Percentiles rank a stretch among this genome's conserved stretches.
These are phyloP conservation scores for Chaetorhynchus papuensis DNA, from an alignment of 2,113 vertebrate genomes.

Conservation along the genomic window DNA sequence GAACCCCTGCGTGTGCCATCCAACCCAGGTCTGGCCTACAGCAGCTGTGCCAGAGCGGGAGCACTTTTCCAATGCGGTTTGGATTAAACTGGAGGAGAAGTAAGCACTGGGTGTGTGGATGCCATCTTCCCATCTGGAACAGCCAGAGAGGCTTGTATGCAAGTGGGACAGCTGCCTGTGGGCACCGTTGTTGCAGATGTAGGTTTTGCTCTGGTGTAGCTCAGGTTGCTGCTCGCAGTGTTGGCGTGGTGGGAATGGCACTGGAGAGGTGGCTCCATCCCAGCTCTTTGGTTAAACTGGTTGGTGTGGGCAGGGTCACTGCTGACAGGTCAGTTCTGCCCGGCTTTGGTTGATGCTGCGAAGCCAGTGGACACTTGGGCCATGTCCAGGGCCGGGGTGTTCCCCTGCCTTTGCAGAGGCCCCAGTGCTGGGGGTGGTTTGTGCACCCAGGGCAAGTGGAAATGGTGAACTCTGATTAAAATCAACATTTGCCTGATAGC, in stretches of 20 bases:
- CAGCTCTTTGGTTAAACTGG: not conserved
- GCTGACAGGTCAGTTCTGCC: rapidly evolving
- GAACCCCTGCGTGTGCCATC: rapidly evolving
- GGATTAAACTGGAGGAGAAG: not conserved
- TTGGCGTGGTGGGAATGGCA: not conserved
- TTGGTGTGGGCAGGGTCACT: not conserved
- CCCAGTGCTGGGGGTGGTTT: not conserved
- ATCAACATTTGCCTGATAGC: not conserved
- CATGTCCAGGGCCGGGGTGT: not conserved
- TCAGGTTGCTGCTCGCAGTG: rapidly evolving
- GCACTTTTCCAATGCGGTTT: not conserved
- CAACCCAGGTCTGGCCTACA: not conserved
- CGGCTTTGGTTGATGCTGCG: rapidly evolving
- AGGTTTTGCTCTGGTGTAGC: not conserved
- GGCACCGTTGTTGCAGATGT: rapidly evolving
- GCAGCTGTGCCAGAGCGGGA: not conserved
- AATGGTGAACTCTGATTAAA: not conserved
- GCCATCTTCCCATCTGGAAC: not conserved
- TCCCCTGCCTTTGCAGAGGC: not conserved
- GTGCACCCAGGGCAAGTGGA: not conserved
- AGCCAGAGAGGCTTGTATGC: not conserved
- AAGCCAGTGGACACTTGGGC: not conserved
- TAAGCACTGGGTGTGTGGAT: rapidly evolving
- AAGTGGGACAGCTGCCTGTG: rapidly evolving
- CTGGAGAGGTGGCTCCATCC: not conserved